Conservation (phyloP, 2,888 invertebrate genomes). For the Ecdyonurus torrentis region DNA sequence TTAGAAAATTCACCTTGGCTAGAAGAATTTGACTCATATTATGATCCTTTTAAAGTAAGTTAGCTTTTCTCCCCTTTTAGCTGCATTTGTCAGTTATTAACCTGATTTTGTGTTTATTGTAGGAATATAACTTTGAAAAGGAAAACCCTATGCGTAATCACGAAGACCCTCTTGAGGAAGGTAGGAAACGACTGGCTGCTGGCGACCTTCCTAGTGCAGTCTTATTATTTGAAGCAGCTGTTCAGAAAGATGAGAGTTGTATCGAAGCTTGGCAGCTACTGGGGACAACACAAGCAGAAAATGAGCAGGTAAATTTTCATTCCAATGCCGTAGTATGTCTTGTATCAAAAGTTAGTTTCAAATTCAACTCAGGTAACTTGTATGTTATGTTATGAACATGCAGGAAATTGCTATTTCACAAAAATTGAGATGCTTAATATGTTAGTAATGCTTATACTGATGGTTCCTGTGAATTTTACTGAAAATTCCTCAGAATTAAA, state of each 20-base stretch:
- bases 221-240: conserved; percentile 90
- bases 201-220: conserved; percentile 94
- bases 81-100: too few relatives aligned
- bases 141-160: conserved; percentile 72
- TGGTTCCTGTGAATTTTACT: too few relatives aligned
- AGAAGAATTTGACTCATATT: conserved; percentile 42
- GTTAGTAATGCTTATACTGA: too few relatives aligned
- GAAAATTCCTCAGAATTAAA: too few relatives aligned
- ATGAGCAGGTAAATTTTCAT: conserved; percentile 55
- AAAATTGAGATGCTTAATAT: too few relatives aligned
- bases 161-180: conserved; percentile 66
- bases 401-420: too few relatives aligned
- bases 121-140: conserved; percentile 63
- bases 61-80: not conserved
- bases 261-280: conserved; percentile 73
- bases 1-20: conserved; percentile 48
- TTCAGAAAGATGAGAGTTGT: conserved; percentile 60
- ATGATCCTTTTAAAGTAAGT: conserved; percentile 40
- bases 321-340: too few relatives aligned
- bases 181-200: conserved; percentile 59
- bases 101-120: too few relatives aligned
- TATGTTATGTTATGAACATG: too few relatives aligned
- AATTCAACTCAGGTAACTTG: too few relatives aligned
- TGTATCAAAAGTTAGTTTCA: not conserved
- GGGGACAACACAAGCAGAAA: conserved; percentile 90